These are phyloP conservation scores for Drosophila pandora DNA, from an alignment of 1,140 invertebrate genomes.

Conservation along the genomic window DNA sequence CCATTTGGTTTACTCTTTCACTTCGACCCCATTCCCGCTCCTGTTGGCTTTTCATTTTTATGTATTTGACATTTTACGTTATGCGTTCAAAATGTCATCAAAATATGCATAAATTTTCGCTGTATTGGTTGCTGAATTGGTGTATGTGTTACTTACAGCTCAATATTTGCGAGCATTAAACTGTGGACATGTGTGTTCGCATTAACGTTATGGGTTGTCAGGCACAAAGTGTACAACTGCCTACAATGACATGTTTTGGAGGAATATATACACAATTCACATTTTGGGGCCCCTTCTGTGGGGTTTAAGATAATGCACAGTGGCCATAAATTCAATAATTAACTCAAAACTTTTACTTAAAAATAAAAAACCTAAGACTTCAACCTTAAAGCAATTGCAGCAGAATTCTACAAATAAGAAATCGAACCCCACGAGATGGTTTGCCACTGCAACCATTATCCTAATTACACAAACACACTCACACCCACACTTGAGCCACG, in stretches of 20 bases:
- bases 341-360: background rate
- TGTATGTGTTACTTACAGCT: slow-evolving; percentile 36
- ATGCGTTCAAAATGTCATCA: slow-evolving; percentile 70
- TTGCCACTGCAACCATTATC: slow-evolving; percentile 46
- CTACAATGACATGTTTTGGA: slow-evolving; percentile 13
- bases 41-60: slow-evolving; percentile 59
- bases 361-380: background rate
- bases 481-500: background rate
- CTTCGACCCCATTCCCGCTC: slow-evolving; percentile 19
- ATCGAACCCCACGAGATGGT: slow-evolving; percentile 29
- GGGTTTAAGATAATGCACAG: slow-evolving; percentile 40
- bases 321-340: slow-evolving; percentile 14
- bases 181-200: slow-evolving; percentile 44
- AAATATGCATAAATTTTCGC: slow-evolving; percentile 68
- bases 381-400: slow-evolving; percentile 7
- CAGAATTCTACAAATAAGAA: slow-evolving; percentile 23
- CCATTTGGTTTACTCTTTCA: slow-evolving; percentile 66
- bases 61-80: slow-evolving; percentile 77
- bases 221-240: slow-evolving; percentile 41
- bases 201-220: slow-evolving; percentile 73
- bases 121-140: background rate
- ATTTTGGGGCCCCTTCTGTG: slow-evolving; percentile 1
- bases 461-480: slow-evolving; percentile 35
- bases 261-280: slow-evolving; percentile 28
- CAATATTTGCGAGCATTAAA: slow-evolving; percentile 75